phyloP scores from a whole-genome alignment of 2,797 vertebrate genomes.

The Artibeus jamaicensis region DNA sequence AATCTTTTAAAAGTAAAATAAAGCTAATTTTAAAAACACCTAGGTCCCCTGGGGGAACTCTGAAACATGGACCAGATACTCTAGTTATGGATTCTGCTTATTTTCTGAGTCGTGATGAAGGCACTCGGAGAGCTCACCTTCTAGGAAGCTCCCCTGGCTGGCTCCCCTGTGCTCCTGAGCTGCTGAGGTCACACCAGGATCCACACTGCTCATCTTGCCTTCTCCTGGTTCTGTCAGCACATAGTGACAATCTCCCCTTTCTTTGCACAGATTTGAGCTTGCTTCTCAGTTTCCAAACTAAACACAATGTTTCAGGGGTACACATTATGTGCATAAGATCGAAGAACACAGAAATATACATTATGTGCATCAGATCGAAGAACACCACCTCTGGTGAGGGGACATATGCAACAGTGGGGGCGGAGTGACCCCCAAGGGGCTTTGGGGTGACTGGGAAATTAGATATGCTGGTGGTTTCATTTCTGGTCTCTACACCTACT shows the following conservation, averaged over 20 bases:
- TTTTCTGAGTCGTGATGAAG: background rate
- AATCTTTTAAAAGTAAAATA: background rate
- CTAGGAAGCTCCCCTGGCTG: rapidly evolving
- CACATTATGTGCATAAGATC: background rate
- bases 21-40: background rate
- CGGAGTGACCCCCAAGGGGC: background rate
- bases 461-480: background rate
- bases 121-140: no score
- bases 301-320: background rate
- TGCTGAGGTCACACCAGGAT: background rate
- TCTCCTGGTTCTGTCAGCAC: background rate
- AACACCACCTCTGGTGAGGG: background rate
- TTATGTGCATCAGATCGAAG: background rate
- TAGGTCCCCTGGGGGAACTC: background rate
- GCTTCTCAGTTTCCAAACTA: background rate
- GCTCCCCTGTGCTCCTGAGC: background rate
- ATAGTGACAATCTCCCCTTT: background rate
- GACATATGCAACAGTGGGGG: background rate
- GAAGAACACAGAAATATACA: no score
- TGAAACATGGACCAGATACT: background rate
- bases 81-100: background rate
- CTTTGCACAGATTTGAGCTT: background rate
- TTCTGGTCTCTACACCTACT: background rate
- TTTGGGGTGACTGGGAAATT: background rate
- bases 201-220: background rate